Conservation (phyloP, 2,797 vertebrate genomes). For the Takifugu rubripes region DNA sequence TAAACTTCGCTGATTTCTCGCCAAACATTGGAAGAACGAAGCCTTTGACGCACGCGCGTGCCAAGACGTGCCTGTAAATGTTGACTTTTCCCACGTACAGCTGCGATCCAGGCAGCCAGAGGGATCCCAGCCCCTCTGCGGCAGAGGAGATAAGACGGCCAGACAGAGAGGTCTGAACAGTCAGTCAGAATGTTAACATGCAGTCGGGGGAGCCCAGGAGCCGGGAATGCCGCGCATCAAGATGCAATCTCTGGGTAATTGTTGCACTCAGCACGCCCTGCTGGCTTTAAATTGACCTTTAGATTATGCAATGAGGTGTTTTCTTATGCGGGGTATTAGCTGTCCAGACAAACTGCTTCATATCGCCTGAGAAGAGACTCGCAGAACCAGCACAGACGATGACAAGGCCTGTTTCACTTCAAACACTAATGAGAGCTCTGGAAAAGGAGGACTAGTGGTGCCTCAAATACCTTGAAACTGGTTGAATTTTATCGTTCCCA, state of each 20-base stretch:
- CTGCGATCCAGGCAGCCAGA: slow-evolving; percentile 49
- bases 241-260: slow-evolving; percentile 63
- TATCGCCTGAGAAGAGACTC: no score
- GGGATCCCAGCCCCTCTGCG: slow-evolving; percentile 53
- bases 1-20: no score
- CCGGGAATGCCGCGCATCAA: slow-evolving; percentile 63
- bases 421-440: no score
- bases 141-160: slow-evolving; percentile 56
- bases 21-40: no score
- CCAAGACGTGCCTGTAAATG: slow-evolving; percentile 5
- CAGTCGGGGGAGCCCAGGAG: slow-evolving; percentile 35
- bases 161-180: slow-evolving; percentile 38
- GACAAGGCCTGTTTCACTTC: no score
- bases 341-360: neutral
- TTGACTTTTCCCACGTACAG: slow-evolving; percentile 5
- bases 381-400: no score
- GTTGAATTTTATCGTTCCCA: slow-evolving; percentile 99
- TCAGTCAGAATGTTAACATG: slow-evolving; percentile 40
- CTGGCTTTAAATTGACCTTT: slow-evolving; percentile 31
- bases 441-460: neutral
- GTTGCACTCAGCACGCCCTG: slow-evolving; percentile 23
- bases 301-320: slow-evolving; percentile 12
- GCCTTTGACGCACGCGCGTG: neutral
- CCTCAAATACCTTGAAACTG: slow-evolving; percentile 93
- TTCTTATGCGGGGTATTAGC: slow-evolving; percentile 9